Evolutionary conservation across 2,113 vertebrate species (phyloP), one percentile per base, ranked within the genome.

Genomic region (Willisornis vidua): DNA sequence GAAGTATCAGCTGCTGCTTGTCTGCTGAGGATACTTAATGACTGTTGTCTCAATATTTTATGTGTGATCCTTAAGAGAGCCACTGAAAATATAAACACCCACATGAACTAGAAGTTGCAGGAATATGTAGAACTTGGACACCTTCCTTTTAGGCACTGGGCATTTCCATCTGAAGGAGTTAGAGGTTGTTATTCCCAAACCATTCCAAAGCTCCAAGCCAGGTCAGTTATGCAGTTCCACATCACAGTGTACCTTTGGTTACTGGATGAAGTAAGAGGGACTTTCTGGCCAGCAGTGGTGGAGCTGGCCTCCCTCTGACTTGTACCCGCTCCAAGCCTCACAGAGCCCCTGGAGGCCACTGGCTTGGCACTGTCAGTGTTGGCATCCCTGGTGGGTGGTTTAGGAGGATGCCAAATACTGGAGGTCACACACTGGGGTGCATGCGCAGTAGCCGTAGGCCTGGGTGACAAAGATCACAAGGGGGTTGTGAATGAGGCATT

Each of bases 381-480:
- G 94, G 94, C 96, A 95, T 95, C 97, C 68, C 5, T 35, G 68
- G n/a, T 57, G 94, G 67, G 6, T 62, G 97, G 81, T 45, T 97
- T 97, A 97, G 97, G 80, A 92, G 91, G 90, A 73, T 97, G 97
- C 97, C 97, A 97, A 90, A 87, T 87, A 91, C 96, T 95, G 35
- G 95, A 97, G 82, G 93, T 97, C 92, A 94, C 95, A 95, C 58
- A 96, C 87, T 95, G 96, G 59, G 96, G 77, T 0, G 13, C 92
- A 46, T 63, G 96, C 10, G 86, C 11, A 59, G 96, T 68, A 95
- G 85, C 95, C 88, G 97, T 2, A 93, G 91, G 93, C 81, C 97
- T 98, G 96, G 91, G 97, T 95, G 29, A 96, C 95, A 98, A 78
- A 97, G 95, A 97, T 97, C 59, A 97, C 82, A 97, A 88, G 81